phyloP scores from a whole-genome alignment of 2,113 vertebrate genomes.

The Elgaria multicarinata region DNA sequence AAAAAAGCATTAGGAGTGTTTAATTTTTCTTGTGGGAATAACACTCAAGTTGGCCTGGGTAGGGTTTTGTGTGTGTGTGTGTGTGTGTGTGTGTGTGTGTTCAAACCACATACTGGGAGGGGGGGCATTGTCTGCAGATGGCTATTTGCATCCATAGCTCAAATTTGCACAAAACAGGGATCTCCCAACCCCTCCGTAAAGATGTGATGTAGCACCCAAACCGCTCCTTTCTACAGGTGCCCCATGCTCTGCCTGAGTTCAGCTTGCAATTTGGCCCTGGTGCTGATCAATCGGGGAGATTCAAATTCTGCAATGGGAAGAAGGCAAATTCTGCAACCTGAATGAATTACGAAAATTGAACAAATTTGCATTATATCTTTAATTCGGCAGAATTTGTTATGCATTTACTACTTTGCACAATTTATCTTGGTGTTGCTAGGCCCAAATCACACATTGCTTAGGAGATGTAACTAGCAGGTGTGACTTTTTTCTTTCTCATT shows the following conservation, averaged over 20 bases:
- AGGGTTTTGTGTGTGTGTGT: slow-evolving; percentile 24
- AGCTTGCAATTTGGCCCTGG: neutral
- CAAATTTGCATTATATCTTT: neutral
- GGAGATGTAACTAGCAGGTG: too few relatives aligned
- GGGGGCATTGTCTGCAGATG: slow-evolving; percentile 14
- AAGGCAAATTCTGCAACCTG: neutral
- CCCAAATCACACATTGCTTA: neutral
- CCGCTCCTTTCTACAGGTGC: neutral
- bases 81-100: too few relatives aligned
- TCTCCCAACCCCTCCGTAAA: neutral
- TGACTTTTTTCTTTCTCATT: too few relatives aligned
- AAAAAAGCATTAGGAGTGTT: slow-evolving; percentile 86
- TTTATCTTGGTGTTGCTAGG: neutral
- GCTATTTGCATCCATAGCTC: too few relatives aligned
- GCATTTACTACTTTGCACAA: neutral
- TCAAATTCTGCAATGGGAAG: neutral
- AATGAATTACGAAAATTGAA: neutral
- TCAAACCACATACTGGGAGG: too few relatives aligned
- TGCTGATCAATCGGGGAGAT: neutral
- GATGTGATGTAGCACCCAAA: neutral
- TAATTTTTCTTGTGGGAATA: slow-evolving; percentile 86
- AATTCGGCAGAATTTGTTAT: neutral
- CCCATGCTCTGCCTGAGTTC: neutral
- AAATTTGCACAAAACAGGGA: neutral
- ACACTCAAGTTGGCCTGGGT: slow-evolving; percentile 77